phyloP scores from a whole-genome alignment of 2,888 invertebrate genomes.

The Conops quadrifasciatus region DNA sequence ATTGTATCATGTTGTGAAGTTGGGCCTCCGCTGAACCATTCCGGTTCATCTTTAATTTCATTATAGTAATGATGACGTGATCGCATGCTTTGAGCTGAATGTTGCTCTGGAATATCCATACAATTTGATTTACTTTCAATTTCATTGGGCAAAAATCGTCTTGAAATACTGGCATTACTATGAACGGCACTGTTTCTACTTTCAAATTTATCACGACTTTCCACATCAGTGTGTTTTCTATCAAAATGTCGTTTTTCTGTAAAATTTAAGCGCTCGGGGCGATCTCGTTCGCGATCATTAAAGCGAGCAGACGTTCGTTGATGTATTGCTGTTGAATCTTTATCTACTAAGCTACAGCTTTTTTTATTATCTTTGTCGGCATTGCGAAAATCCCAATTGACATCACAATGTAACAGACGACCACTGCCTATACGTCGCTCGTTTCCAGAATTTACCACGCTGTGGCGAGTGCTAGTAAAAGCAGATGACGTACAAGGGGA shows the following conservation, averaged over 20 bases:
- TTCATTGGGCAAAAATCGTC: conserved; percentile 47
- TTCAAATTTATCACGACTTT: conserved; percentile 50
- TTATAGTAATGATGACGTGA: conserved; percentile 50
- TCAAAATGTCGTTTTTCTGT: conserved; percentile 71
- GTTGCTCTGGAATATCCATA: not conserved
- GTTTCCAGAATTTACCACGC: conserved; percentile 40
- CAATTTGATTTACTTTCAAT: conserved; percentile 40
- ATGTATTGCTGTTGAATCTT: conserved; percentile 31
- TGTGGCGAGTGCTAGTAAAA: conserved; percentile 31
- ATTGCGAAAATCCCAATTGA: conserved; percentile 66
- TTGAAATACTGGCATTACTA: conserved; percentile 35
- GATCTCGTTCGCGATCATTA: conserved; percentile 46
- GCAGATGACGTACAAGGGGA: conserved; percentile 53
- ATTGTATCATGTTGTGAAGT: conserved; percentile 91
- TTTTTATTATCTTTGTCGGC: conserved; percentile 49
- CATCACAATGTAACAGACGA: conserved; percentile 72
- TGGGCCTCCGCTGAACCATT: conserved; percentile 91
- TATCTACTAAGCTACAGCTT: conserved; percentile 14
- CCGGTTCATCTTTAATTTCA: conserved; percentile 80
- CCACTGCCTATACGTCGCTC: conserved; percentile 84
- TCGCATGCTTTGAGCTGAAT: conserved; percentile 1
- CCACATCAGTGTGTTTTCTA: conserved; percentile 60
- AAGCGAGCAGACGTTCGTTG: conserved; percentile 42
- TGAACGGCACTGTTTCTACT: conserved; percentile 37
- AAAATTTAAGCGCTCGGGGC: conserved; percentile 38